These are phyloP conservation scores for Pteropus rufus DNA, from an alignment of 2,797 vertebrate genomes.

Conservation along the genomic window DNA sequence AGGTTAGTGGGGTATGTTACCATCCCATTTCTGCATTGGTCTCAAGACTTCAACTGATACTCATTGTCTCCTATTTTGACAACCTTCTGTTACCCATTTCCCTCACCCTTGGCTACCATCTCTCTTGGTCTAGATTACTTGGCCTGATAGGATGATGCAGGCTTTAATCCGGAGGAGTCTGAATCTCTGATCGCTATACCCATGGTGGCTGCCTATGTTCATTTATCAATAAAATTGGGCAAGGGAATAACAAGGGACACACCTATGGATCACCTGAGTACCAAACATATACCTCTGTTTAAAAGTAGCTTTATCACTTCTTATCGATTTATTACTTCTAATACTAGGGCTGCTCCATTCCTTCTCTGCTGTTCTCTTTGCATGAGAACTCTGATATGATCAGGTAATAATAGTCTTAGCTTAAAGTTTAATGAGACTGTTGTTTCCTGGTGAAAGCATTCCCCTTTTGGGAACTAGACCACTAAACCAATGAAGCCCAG, in stretches of 20 bases:
- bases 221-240: conserved; percentile 1
- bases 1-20: background rate
- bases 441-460: background rate
- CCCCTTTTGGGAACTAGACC: background rate
- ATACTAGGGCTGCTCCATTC: background rate
- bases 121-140: background rate
- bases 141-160: background rate
- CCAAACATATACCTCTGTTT: background rate
- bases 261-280: background rate
- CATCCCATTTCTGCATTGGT: background rate
- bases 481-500: background rate
- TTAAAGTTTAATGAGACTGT: background rate
- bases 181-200: background rate
- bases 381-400: background rate
- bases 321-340: background rate
- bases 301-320: background rate
- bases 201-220: background rate
- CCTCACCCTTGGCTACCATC: background rate
- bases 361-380: background rate
- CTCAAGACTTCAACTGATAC: background rate
- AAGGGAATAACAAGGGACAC: background rate
- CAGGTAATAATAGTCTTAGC: background rate
- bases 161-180: background rate
- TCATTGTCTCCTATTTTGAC: background rate
- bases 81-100: background rate